Evolutionary conservation across 2,888 invertebrate genomes (phyloP).

Genomic region (Callosobruchus maculatus): DNA sequence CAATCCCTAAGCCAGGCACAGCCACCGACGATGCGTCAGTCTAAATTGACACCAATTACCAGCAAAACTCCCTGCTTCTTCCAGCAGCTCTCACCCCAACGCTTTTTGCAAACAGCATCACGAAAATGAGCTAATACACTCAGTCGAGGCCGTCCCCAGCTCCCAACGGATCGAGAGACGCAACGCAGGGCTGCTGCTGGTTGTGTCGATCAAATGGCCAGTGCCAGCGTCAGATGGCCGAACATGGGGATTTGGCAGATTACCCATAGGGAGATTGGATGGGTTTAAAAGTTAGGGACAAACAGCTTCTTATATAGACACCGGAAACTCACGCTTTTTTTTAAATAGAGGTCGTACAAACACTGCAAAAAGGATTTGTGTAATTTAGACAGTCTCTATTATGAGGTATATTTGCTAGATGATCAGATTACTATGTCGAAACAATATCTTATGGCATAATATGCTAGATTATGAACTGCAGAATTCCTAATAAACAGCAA

Average conservation of each 20-base stretch:
- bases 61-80: slow-evolving; percentile 54
- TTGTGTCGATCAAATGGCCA: background rate
- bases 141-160: slow-evolving; percentile 17
- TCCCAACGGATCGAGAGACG: background rate
- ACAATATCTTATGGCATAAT: too few relatives aligned
- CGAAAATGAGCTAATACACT: slow-evolving; percentile 51
- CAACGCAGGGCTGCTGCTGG: background rate
- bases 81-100: slow-evolving; percentile 30
- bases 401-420: too few relatives aligned
- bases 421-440: too few relatives aligned
- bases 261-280: background rate
- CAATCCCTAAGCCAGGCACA: slow-evolving; percentile 37
- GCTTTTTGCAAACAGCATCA: slow-evolving; percentile 49
- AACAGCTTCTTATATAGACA: too few relatives aligned
- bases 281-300: background rate
- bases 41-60: slow-evolving; percentile 66
- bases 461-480: too few relatives aligned
- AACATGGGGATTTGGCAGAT: background rate
- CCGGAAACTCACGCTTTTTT: too few relatives aligned
- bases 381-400: too few relatives aligned
- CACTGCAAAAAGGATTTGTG: too few relatives aligned
- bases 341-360: too few relatives aligned
- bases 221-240: background rate
- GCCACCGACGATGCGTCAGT: slow-evolving; percentile 56
- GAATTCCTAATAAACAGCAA: too few relatives aligned